Conservation (phyloP, 2,113 vertebrate species). For the Lampris incognitus region DNA sequence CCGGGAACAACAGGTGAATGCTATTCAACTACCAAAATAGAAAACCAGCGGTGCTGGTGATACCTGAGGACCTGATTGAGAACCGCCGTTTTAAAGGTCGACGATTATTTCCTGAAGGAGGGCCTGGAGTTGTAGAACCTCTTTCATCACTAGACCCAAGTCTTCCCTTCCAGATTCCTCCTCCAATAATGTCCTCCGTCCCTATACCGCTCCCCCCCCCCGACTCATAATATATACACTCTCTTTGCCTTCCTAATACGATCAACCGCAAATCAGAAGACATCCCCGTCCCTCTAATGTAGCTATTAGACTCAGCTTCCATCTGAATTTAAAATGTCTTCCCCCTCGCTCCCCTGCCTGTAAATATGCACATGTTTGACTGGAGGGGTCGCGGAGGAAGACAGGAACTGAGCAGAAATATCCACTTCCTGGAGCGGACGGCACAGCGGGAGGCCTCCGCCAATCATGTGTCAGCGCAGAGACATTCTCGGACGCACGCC, state of each 20-base stretch:
- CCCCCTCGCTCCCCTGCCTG: constrained; percentile 50
- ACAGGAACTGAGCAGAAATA: constrained; percentile 63
- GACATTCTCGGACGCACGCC: constrained; percentile 60
- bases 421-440: constrained; percentile 67
- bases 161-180: constrained; percentile 21
- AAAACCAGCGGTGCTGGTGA: no score
- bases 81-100: not conserved
- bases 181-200: constrained; percentile 11
- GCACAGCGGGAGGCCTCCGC: constrained; percentile 44
- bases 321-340: constrained; percentile 70
- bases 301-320: constrained; percentile 73
- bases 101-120: constrained; percentile 1
- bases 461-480: constrained; percentile 70
- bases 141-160: constrained; percentile 15
- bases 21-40: no score
- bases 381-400: constrained; percentile 67
- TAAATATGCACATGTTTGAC: constrained; percentile 84
- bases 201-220: constrained; percentile 37
- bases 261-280: constrained; percentile 71
- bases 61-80: no score
- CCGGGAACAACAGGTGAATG: no score
- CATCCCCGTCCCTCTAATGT: constrained; percentile 74
- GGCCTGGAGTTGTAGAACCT: not conserved
- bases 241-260: constrained; percentile 52
- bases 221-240: constrained; percentile 41